Evolutionary conservation across 30 jellyfish, hydroid and myxozoan species (phyloP), one percentile per base, ranked within the genome.

Genomic region (Chrysaora quinquecirrha): DNA sequence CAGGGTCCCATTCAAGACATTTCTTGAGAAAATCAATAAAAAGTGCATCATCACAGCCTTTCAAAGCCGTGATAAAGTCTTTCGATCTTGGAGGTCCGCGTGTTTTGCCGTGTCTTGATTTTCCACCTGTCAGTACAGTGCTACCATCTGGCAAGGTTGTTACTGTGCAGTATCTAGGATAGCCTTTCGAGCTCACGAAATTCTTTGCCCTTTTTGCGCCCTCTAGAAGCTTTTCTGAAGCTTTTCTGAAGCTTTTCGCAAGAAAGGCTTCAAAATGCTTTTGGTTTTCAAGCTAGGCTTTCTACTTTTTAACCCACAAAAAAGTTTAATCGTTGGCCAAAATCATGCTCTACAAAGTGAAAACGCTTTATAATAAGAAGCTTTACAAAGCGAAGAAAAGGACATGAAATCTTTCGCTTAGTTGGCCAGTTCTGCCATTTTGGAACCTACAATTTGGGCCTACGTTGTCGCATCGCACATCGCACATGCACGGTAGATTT

Each of bases 41-140:
- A 12, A 85, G 85, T 1, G 98, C 88, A 29, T 91, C 98, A 47
- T 91, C 98, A 52, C 92, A 61, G 32, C 98, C 98, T 71, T 87
- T 91, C 48, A 91, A 71, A 0, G 98, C 98, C 24, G 98, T 91
- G 33, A 91, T 87, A 80, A 91, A 91, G 85, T 91, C 98, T 71
- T 91, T 91, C 24, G 98, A 91, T 14, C 85, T 76, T 14, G 98
- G 98, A 10, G 98, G 96, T 27, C 98, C 98, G n/a, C 98, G 82
- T 10, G 87, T 87, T 75, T 91, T 91, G 1, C 98, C 98, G 68
- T 85, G 96, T 46, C 96, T 80, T 6, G 98, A 91, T 30, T 96
- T 85, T 0, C 98, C 98, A 19, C 98, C 98, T 22, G 87, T 61
- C 49, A 91, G 56, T 19, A 85, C 96, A 0, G 98, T 91, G 73